Base-by-base conservation (phyloP, 1,140 invertebrate species). In the Eulimnadia texana region DNA sequence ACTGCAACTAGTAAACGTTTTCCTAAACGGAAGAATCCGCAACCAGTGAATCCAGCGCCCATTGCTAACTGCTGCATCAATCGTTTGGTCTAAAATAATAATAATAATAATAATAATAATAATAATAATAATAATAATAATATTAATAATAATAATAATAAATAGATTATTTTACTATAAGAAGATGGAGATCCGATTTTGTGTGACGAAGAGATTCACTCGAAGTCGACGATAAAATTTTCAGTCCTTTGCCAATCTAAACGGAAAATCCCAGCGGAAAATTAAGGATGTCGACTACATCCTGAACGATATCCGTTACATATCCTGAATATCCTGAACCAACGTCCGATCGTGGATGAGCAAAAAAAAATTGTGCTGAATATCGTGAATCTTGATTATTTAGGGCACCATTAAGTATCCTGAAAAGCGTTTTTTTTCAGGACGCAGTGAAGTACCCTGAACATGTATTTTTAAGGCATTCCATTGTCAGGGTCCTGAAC, bases 31-130 rank as follows among this genome's bases (percentile, higher is more conserved):
- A 61, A 61, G 28, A 61, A 61, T 20, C 60, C 60, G 42, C 53
- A 54, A 20, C 60, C 60, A 9, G 60, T 61, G 13, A 61, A 61
- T 10, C 60, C 60, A 23, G 29, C 51, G 6, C 50, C 50, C 33
- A 61, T 28, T 11, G 50, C 53, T 29, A 61, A 25, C 28, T 61
- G 50, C 23, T 61, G 60, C 10, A 54, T 51, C 16, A 61, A 61
- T 52, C 60, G 19, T 42, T 61, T 61, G 11, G 53, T 61, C 60
- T 61, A 25, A 24, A 49, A 19, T 16, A 52, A 52, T 19, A 29
- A 10, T 28, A 42, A 27, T 42, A 16, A 42, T 16, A n/a, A 42
- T 42, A 42, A 16, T 42, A 16, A 6, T 42, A 42, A 9, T 42
- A 6, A 9, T 16, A 9, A 42, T 42, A 9, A 9, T 6, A 9